Percentiles rank a stretch among this genome's conserved stretches.
Evolutionary conservation across 1,140 invertebrate species (phyloP).

Genomic region (Bombus sibiricus): DNA sequence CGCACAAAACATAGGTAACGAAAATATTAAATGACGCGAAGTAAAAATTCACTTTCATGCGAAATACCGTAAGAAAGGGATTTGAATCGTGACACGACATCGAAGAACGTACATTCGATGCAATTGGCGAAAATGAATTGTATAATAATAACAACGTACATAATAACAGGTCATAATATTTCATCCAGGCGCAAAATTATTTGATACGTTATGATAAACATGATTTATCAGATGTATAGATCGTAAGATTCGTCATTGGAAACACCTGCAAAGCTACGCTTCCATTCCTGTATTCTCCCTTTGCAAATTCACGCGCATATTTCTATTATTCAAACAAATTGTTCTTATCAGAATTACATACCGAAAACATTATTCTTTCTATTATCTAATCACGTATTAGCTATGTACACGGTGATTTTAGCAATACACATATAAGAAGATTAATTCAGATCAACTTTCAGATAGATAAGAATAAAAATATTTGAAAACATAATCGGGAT

Average conservation of each 20-base stretch:
- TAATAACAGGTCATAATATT: too few relatives aligned
- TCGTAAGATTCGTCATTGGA: background rate
- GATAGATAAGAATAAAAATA: background rate
- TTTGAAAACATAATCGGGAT: background rate
- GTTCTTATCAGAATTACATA: background rate
- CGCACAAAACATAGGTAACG: background rate
- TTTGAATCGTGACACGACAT: background rate
- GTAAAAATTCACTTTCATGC: conserved; percentile 17
- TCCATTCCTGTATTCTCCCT: too few relatives aligned
- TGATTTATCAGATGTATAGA: conserved; percentile 28
- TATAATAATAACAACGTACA: too few relatives aligned
- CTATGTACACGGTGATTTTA: background rate
- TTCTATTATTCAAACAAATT: background rate
- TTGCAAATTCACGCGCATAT: too few relatives aligned
- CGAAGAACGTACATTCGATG: background rate
- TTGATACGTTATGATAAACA: background rate
- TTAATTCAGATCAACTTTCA: background rate
- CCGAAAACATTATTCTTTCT: background rate
- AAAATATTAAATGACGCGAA: background rate
- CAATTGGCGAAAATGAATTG: background rate
- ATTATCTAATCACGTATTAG: background rate
- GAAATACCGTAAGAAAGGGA: background rate
- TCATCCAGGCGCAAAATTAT: background rate
- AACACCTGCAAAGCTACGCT: background rate
- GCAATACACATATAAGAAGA: background rate